A percentile compares a stretch with the other conserved stretches of the same genome.
These are phyloP conservation scores for Pelecanoides urinatrix DNA, from an alignment of 2,113 vertebrate genomes.

Conservation along the genomic window DNA sequence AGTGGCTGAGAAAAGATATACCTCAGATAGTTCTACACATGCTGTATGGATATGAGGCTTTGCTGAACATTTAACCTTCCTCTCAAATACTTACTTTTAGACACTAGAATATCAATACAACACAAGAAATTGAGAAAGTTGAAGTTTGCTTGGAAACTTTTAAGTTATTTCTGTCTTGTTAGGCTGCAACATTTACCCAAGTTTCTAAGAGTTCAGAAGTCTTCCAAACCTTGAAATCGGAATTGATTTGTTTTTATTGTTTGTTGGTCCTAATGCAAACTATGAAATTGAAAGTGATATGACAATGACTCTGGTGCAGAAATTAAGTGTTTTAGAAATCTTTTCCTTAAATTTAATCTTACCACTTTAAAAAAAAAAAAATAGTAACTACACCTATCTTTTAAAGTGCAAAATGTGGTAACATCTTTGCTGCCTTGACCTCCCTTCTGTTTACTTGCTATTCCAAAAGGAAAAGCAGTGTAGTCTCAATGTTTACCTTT, in stretches of 20 bases:
- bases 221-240: not conserved
- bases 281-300: not conserved
- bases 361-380: not conserved
- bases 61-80: not conserved
- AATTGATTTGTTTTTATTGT: not conserved
- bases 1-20: not conserved
- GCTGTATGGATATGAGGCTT: fast-evolving
- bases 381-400: not conserved
- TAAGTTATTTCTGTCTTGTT: not conserved
- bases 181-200: not conserved
- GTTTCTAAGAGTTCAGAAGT: not conserved
- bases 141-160: not conserved
- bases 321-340: not conserved
- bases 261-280: not conserved
- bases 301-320: fast-evolving
- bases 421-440: not conserved
- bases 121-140: not conserved
- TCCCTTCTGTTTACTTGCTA: not conserved
- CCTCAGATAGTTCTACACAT: not conserved
- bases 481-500: not conserved
- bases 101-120: not conserved
- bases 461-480: not conserved
- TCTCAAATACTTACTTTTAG: not conserved
- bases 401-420: not conserved
- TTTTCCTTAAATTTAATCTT: not conserved